Conservation (phyloP, 2,888 invertebrate species). For the Leptinotarsa rubiginosa region DNA sequence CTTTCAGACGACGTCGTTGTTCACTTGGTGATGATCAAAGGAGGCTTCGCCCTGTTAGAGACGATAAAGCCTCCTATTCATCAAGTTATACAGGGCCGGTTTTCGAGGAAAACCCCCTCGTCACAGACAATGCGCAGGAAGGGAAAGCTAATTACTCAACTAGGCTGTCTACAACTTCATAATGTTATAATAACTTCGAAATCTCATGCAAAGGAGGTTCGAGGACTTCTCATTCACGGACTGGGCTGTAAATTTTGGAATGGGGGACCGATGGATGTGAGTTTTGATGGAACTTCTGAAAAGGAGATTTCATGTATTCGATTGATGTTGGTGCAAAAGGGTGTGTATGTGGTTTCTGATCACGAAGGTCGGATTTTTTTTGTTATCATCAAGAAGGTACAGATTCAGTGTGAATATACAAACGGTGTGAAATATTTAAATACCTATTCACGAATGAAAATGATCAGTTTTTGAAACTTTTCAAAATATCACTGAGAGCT, state of each 20-base stretch:
- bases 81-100: conserved; percentile 10
- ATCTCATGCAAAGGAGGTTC: background rate
- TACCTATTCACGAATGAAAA: too few relatives aligned
- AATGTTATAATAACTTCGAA: conserved; percentile 11
- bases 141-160: conserved; percentile 9
- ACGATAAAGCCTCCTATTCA: conserved; percentile 7
- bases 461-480: too few relatives aligned
- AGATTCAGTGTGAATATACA: too few relatives aligned
- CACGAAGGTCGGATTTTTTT: too few relatives aligned
- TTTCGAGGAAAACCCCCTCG: background rate
- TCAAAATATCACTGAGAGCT: too few relatives aligned
- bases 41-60: background rate
- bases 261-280: background rate
- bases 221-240: background rate
- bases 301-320: background rate
- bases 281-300: background rate
- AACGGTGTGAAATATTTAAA: too few relatives aligned
- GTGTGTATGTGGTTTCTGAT: too few relatives aligned
- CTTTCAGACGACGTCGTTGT: conserved; percentile 11
- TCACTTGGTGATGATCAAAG: conserved; percentile 6
- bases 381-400: too few relatives aligned
- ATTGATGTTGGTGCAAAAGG: background rate
- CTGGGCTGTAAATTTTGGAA: background rate
- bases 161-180: conserved; percentile 7
- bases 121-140: background rate